Percentiles rank a stretch among this genome's conserved stretches.
These are phyloP conservation scores for Elgaria multicarinata DNA, from an alignment of 2,113 vertebrate genomes.

Conservation along the genomic window DNA sequence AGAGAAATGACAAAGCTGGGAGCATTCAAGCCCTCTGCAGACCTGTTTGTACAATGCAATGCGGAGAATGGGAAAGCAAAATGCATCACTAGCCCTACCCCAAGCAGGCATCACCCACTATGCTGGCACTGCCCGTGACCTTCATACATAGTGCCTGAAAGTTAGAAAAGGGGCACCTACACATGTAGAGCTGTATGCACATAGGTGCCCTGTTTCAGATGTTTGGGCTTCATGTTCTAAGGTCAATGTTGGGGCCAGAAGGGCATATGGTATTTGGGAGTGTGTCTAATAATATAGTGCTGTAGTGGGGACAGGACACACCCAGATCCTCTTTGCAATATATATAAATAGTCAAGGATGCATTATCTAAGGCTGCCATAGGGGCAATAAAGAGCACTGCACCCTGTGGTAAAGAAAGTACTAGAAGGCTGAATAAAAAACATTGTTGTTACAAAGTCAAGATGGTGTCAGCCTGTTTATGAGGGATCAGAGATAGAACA, in stretches of 20 bases:
- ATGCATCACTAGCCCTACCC: neutral
- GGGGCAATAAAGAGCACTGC: too few relatives aligned
- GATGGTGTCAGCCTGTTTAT: too few relatives aligned
- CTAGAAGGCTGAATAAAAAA: too few relatives aligned
- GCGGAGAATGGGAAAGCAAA: neutral
- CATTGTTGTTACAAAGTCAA: too few relatives aligned
- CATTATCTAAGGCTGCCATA: too few relatives aligned
- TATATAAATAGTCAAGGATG: too few relatives aligned
- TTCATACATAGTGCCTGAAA: neutral
- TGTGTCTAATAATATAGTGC: too few relatives aligned
- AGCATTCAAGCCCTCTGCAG: neutral
- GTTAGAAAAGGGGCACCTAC: neutral
- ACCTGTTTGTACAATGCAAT: neutral
- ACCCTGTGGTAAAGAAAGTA: too few relatives aligned
- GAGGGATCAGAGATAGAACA: too few relatives aligned
- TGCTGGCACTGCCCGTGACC: neutral
- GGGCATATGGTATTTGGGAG: neutral
- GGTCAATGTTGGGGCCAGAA: neutral
- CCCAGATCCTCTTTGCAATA: too few relatives aligned
- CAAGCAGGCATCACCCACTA: neutral
- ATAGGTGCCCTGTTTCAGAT: neutral
- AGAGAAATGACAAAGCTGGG: neutral
- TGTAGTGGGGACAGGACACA: too few relatives aligned
- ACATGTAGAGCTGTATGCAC: neutral
- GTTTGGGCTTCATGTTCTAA: neutral